Evolutionary conservation across 2,888 invertebrate genomes (phyloP).

Genomic region (Papilio demoleus): DNA sequence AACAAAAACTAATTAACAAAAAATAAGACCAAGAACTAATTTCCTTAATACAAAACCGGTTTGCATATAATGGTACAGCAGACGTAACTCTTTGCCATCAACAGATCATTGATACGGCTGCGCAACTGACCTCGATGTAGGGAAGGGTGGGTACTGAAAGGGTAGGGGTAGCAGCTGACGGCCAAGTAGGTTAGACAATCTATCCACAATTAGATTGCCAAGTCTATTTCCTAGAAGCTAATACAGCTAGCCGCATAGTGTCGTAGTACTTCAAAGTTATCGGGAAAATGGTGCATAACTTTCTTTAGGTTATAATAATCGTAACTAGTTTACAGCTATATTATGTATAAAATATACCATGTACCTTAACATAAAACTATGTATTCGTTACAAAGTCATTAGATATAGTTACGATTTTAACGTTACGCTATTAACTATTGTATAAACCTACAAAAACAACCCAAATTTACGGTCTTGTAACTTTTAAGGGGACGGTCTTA

Average conservation of each 20-base stretch:
- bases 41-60: conserved; percentile 12
- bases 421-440: too few relatives aligned
- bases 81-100: conserved; percentile 19
- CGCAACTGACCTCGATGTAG: conserved; percentile 37
- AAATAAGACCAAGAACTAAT: not conserved
- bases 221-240: conserved; percentile 10
- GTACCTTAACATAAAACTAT: too few relatives aligned
- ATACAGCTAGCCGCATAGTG: not conserved
- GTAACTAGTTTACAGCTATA: too few relatives aligned
- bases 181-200: conserved; percentile 26
- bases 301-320: too few relatives aligned
- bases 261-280: not conserved
- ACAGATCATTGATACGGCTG: conserved; percentile 37
- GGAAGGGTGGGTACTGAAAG: conserved; percentile 5
- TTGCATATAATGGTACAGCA: conserved; percentile 6
- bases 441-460: too few relatives aligned
- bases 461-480: too few relatives aligned
- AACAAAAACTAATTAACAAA: not conserved
- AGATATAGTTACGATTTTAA: too few relatives aligned
- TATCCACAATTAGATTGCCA: conserved; percentile 17
- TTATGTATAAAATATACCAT: too few relatives aligned
- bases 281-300: not conserved
- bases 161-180: conserved; percentile 20
- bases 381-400: too few relatives aligned
- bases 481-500: not conserved